Conservation (phyloP, 1,140 invertebrate species). For the Ooceraea biroi region DNA sequence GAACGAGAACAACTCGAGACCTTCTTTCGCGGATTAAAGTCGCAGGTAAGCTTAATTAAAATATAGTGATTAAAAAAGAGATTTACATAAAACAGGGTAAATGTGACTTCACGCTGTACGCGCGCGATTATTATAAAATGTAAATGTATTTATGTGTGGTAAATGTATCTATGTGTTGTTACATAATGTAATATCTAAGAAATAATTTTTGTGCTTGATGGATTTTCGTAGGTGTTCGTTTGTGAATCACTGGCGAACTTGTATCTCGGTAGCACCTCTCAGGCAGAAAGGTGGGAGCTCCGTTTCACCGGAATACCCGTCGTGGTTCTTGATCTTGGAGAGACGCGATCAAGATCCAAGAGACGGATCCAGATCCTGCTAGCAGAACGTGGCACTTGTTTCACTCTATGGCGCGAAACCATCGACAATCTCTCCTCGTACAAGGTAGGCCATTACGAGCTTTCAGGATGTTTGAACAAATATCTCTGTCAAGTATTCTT, state of each 20-base stretch:
- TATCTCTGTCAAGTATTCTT: background rate
- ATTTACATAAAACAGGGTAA: background rate
- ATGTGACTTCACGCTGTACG: too few relatives aligned
- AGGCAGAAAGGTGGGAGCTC: constrained; percentile 90
- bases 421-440: constrained; percentile 91
- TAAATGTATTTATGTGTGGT: background rate
- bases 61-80: background rate
- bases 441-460: constrained; percentile 80
- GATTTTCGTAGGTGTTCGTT: constrained; percentile 89
- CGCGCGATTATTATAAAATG: background rate
- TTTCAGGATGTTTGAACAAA: background rate
- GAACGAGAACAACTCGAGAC: constrained; percentile 92
- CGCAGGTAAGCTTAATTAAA: constrained; percentile 86
- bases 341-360: constrained; percentile 90
- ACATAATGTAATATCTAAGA: background rate
- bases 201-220: background rate
- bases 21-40: constrained; percentile 93
- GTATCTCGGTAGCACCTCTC: constrained; percentile 88
- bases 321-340: constrained; percentile 92
- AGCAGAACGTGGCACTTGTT: constrained; percentile 94
- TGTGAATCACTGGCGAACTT: constrained; percentile 93
- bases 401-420: constrained; percentile 94
- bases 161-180: too few relatives aligned
- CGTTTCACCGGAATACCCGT: constrained; percentile 93
- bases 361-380: constrained; percentile 91